Conservation (phyloP, 2,888 invertebrate genomes). For the Lepeophtheirus nordmannii region DNA sequence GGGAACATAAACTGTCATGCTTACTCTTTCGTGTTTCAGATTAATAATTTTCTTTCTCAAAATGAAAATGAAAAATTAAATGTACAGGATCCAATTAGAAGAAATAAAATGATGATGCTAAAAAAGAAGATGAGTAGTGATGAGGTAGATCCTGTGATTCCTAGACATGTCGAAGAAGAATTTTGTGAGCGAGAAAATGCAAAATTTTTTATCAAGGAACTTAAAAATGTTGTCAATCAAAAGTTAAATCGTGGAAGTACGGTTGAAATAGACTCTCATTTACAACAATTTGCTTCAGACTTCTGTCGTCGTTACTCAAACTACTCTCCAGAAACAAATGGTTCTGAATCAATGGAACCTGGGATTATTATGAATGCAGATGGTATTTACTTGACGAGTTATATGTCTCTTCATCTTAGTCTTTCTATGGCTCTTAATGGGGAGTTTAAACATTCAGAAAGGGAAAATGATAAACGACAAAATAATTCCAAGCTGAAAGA, state of each 20-base stretch:
- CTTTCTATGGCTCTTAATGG: constrained; percentile 33
- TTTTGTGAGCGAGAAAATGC: constrained; percentile 61
- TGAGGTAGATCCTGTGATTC: no score
- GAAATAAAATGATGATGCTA: no score
- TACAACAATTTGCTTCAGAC: constrained; percentile 79
- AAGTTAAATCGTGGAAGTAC: constrained; percentile 58
- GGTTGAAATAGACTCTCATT: constrained; percentile 72
- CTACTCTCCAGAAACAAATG: background rate
- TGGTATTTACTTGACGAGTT: constrained; percentile 79
- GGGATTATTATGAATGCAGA: constrained; percentile 78
- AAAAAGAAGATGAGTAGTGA: no score
- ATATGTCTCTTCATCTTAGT: constrained; percentile 64
- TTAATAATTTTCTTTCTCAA: no score
- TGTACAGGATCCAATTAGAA: no score
- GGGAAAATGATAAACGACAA: background rate
- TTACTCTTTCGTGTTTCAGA: no score
- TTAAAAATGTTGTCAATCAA: constrained; percentile 58
- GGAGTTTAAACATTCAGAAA: no score
- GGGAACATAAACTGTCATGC: background rate
- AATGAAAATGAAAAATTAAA: no score
- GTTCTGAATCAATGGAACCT: constrained; percentile 46
- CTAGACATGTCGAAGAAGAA: no score
- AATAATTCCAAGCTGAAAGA: constrained; percentile 35
- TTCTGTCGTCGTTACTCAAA: constrained; percentile 57
- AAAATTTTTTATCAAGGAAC: constrained; percentile 58